Evolutionary conservation across 2,113 vertebrate genomes (phyloP), one percentile per base, ranked within the genome.

Genomic region (Microcebus murinus): DNA sequence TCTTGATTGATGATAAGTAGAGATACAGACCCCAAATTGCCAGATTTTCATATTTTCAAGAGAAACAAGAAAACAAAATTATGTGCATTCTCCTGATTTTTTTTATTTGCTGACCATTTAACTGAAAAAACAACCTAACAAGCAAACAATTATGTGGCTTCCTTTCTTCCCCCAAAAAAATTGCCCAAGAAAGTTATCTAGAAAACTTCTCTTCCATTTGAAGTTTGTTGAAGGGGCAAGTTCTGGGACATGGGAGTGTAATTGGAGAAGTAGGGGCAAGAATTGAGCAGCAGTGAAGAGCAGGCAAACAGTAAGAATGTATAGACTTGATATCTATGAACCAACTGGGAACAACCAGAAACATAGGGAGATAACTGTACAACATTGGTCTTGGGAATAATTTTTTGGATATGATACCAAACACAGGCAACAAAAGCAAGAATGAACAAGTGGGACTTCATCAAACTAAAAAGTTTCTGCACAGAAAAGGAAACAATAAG

Each of bases 31-130:
- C 31, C 14, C 23, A 45, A 70, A 70, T 39, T 18, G 2, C 31
- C 0, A 36, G 21, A 52, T 59, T 82, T 91, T 87, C 67, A 31
- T 3, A 86, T 94, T 71, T 91, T 91, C 29, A 94, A 90, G 52
- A 94, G 15, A 93, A 93, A 77, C 10, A 81, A 82, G 39, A 88
- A 91, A 85, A 63, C 3, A 48, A 73, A 84, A 76, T 63, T 55
- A 65, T 83, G 20, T 74, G 25, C 17, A 34, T 73, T 87, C 36
- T 90, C 15, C 10, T 95, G 42, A 11, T 59, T 39, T 73, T 61
- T 61, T 20, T 65, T 17, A 48, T 21, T 27, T 25, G 1, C 39
- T 76, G 36, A 3, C 29, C 36, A 89, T 34, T 82, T 82, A 86
- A 65, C 17, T 4, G 83, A 83, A n/a, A 90, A 77, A 95, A 4